Percentiles rank a stretch among this genome's conserved stretches.
These are phyloP conservation scores for Macrosoma leucophasiata DNA, from an alignment of 2,888 invertebrate species.

Conservation along the genomic window DNA sequence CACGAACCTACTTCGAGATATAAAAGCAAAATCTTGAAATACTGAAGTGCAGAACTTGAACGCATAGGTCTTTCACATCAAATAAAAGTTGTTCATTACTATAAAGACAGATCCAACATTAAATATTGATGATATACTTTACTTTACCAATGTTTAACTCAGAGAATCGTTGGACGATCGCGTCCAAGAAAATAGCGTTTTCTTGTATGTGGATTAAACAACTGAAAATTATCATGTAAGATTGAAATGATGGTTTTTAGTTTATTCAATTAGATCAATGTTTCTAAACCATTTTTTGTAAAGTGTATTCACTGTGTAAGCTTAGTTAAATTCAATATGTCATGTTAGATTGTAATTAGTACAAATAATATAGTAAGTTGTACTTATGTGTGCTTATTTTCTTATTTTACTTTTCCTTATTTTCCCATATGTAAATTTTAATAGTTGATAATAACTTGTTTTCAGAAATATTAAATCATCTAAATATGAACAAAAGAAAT, in stretches of 20 bases:
- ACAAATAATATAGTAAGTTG: constrained; percentile 47
- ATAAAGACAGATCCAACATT: no score
- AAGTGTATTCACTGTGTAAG: constrained; percentile 70
- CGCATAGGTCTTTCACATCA: no score
- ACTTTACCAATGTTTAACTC: constrained; percentile 23
- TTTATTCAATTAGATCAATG: constrained; percentile 59
- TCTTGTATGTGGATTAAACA: constrained; percentile 43
- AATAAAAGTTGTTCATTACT: no score
- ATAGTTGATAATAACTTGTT: no score
- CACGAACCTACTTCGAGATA: no score
- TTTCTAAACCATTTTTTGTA: constrained; percentile 64
- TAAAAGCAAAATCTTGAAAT: no score
- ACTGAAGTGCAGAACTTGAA: no score
- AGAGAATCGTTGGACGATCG: constrained; percentile 71
- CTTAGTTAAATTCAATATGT: constrained; percentile 65
- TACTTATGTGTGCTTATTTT: constrained; percentile 41
- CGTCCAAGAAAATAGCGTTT: constrained; percentile 57
- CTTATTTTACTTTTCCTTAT: constrained; percentile 21
- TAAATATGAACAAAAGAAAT: no score
- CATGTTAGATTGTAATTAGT: constrained; percentile 64
- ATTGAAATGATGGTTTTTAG: constrained; percentile 57
- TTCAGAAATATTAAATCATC: no score
- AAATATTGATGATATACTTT: no score
- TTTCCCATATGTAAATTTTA: no score
- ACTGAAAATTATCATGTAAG: constrained; percentile 56